phyloP scores from a whole-genome alignment of 2,888 invertebrate species.

The Andrena marginata region DNA sequence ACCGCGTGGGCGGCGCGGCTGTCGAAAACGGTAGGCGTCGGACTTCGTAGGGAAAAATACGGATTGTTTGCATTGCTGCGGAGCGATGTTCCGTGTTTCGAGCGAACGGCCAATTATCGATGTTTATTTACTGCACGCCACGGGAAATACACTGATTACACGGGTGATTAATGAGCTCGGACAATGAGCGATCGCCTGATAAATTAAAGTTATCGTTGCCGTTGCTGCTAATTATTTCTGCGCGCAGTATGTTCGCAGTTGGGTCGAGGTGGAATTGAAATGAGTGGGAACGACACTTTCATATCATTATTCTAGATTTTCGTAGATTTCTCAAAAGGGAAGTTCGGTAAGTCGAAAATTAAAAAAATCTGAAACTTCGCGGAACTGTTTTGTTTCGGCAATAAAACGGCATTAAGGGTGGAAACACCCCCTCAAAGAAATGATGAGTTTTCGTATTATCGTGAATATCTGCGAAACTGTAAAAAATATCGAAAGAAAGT shows the following conservation, averaged over 20 bases:
- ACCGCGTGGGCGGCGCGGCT: background rate
- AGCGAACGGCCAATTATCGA: constrained; percentile 16
- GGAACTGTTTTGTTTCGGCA: too few species aligned
- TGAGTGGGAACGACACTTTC: too few species aligned
- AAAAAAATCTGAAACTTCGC: too few species aligned
- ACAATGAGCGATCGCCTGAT: background rate
- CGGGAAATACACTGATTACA: background rate
- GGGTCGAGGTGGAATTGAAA: background rate
- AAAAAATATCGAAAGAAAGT: too few species aligned
- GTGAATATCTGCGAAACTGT: too few species aligned
- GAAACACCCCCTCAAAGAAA: too few species aligned
- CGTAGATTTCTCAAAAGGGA: too few species aligned
- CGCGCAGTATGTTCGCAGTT: background rate
- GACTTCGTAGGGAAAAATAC: background rate
- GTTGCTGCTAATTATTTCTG: background rate
- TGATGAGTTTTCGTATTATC: too few species aligned
- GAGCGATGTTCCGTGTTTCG: background rate
- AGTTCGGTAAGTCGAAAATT: too few species aligned
- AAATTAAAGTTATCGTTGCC: background rate
- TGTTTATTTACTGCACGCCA: constrained; percentile 1
- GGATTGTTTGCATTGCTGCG: background rate
- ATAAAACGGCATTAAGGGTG: too few species aligned
- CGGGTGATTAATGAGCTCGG: background rate
- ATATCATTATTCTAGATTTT: too few species aligned
- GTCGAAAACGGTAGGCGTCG: background rate